Base-by-base conservation (phyloP, 2,797 vertebrate species). In the Pangasius krempfi region DNA sequence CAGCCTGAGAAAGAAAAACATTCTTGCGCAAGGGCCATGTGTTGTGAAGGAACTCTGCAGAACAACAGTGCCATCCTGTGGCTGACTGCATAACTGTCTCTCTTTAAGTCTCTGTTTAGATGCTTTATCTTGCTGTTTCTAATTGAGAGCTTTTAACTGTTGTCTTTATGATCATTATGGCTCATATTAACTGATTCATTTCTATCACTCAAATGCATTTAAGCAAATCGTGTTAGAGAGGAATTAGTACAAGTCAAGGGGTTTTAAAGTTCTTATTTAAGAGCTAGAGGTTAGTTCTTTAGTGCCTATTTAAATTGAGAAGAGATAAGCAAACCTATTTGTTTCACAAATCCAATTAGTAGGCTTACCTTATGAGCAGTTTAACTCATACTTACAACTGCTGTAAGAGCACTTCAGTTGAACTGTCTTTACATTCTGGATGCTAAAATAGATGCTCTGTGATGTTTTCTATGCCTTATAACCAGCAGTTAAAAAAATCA, bases 51-150 rank as follows among this genome's bases (percentile, higher is more conserved):
- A 30, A 20, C 54, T 25, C 27, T 80, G 44, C 84, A 92, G 89
- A 70, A 76, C 92, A 92, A 92, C 90, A 93, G 90, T 91, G 91
- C 91, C 93, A 93, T 91, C 93, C 89, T 66, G 84, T 73, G 93
- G 89, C 62, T 52, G 12, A 12, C 58, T 64, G 22, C 40, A 72
- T 50, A 33, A 87, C 82, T 88, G 68, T 58, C 62, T 33, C 3
- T 6, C 37, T 47, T 13, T 30, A 78, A n/a, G 27, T 30, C 70
- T 73, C 47, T 54, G 47, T n/a, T 14, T n/a, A 50, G 40, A 20
- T 27, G 12, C 5, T 25, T n/a, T 52, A 52, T 12, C 9, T 12
- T 13, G 40, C 12, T 44, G 20, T 40, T 72, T 40, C 68, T 27
- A 33, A 70, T 18, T 75, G 20, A 75, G 20, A 25, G 10, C 47